Conservation (phyloP, 2,113 vertebrate species). For the Oceanites oceanicus region DNA sequence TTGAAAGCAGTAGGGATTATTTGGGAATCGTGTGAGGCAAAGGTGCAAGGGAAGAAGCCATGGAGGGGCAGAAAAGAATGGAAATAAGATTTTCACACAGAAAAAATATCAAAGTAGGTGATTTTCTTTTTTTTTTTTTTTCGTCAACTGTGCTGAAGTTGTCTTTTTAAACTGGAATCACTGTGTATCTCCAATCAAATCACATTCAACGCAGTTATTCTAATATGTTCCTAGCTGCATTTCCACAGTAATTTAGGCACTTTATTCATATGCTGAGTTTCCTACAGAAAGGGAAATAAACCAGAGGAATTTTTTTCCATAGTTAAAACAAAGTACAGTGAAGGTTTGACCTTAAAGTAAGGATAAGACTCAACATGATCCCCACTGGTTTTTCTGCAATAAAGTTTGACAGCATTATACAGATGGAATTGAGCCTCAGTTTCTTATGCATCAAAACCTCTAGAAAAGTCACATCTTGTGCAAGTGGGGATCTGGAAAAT, state of each 20-base stretch:
- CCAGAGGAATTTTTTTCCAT: not conserved
- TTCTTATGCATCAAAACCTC: not conserved
- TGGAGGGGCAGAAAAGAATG: not conserved
- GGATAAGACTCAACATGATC: not conserved
- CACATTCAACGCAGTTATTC: conserved; percentile 39
- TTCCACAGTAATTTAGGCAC: not conserved
- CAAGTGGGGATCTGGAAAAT: not conserved
- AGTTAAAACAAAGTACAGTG: not conserved
- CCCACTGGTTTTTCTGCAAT: not conserved
- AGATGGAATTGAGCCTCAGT: not conserved
- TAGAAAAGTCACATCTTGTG: not conserved
- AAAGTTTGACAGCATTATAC: not conserved
- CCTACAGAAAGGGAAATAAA: conserved; percentile 17
- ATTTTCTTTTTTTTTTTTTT: not conserved
- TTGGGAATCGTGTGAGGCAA: not conserved
- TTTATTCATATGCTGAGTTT: conserved; percentile 37
- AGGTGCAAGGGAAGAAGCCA: not conserved
- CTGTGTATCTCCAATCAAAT: conserved; percentile 26
- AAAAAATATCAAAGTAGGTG: conserved; percentile 17
- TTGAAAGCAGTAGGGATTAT: not conserved
- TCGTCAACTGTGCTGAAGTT: not conserved
- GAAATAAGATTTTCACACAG: not conserved
- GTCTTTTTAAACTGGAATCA: conserved; percentile 31
- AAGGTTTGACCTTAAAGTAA: not conserved
- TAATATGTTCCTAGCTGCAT: not conserved